These are phyloP conservation scores for Seriola rivoliana DNA, from an alignment of 2,113 vertebrate species.

Conservation along the genomic window DNA sequence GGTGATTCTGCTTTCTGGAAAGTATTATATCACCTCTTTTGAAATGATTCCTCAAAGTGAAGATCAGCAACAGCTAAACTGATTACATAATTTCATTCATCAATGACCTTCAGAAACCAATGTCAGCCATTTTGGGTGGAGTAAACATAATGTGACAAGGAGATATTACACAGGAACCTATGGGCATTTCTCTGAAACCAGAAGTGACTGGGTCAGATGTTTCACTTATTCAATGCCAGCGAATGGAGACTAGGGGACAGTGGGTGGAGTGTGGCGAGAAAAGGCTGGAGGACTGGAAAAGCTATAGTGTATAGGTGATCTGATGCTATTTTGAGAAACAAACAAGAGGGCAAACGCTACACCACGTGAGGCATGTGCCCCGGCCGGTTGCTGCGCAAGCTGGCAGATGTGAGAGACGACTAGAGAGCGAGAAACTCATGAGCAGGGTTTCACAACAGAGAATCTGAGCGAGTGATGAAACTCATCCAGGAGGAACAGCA, in stretches of 20 bases:
- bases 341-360: constrained; percentile 80
- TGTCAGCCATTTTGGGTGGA: constrained; percentile 14
- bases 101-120: constrained; percentile 21
- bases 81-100: constrained; percentile 36
- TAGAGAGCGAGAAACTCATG: constrained; percentile 39
- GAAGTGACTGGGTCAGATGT: constrained; percentile 63
- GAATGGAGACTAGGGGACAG: constrained; percentile 45
- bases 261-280: constrained; percentile 43
- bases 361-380: constrained; percentile 77
- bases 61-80: constrained; percentile 1
- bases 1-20: neutral
- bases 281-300: constrained; percentile 53
- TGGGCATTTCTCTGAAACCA: constrained; percentile 53
- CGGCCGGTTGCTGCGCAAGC: constrained; percentile 47
- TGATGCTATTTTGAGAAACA: constrained; percentile 85
- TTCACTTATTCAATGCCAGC: constrained; percentile 43
- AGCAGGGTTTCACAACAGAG: constrained; percentile 76
- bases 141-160: constrained; percentile 55
- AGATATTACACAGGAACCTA: constrained; percentile 9
- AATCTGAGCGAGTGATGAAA: constrained; percentile 84
- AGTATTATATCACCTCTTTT: neutral
- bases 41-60: neutral
- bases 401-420: constrained; percentile 61
- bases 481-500: constrained; percentile 75
- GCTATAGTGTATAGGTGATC: constrained; percentile 72